These are phyloP conservation scores for Saccostrea echinata DNA, from an alignment of 1,140 invertebrate genomes.

Conservation along the genomic window DNA sequence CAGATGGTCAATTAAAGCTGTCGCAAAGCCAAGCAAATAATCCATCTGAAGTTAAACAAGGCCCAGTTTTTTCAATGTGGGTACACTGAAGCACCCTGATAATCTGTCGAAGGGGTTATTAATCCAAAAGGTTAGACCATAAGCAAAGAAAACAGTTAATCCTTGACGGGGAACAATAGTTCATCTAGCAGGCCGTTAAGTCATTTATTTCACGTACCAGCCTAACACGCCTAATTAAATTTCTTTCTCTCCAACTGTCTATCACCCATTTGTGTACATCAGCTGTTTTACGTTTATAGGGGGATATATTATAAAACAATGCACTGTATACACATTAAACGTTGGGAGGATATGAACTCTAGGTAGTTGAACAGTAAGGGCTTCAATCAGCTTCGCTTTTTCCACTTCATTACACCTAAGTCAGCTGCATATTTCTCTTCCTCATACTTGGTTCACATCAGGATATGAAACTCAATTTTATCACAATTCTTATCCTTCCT, in stretches of 20 bases:
- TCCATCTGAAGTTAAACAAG: background rate
- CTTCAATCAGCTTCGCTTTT: background rate
- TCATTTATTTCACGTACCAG: background rate
- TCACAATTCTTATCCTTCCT: background rate
- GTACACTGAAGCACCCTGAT: background rate
- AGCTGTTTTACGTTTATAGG: background rate
- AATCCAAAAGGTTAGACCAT: background rate
- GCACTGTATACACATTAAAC: slow-evolving; percentile 1
- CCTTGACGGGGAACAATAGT: background rate
- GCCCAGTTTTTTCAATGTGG: background rate
- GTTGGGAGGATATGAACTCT: background rate
- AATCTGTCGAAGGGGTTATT: background rate
- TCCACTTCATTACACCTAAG: background rate
- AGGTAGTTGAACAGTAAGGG: background rate
- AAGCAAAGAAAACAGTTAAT: slow-evolving; percentile 9
- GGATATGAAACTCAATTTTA: background rate
- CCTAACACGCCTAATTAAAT: slow-evolving; percentile 18
- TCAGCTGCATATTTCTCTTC: background rate
- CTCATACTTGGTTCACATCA: background rate
- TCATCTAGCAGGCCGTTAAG: background rate
- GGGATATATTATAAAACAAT: background rate
- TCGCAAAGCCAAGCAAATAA: slow-evolving; percentile 6
- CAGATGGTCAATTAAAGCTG: slow-evolving; percentile 31
- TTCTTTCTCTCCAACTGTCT: slow-evolving; percentile 31
- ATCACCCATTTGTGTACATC: background rate